Percentiles rank a stretch among this genome's conserved stretches.
phyloP scores from a whole-genome alignment of 2,888 invertebrate genomes.

The Lycophotia porphyrea region DNA sequence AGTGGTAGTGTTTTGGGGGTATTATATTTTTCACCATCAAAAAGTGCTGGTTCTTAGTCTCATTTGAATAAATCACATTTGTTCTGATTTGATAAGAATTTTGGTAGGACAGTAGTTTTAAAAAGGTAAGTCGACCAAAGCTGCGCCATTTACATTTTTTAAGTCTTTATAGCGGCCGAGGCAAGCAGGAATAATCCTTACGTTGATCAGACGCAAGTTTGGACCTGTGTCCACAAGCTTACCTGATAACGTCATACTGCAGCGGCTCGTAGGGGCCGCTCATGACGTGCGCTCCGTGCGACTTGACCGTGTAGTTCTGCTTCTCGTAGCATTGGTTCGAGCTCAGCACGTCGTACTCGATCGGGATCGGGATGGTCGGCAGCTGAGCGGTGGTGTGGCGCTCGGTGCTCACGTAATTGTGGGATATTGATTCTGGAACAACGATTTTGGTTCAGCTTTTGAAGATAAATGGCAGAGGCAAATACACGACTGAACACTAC shows the following conservation, averaged over 20 bases:
- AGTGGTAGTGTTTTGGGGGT: not conserved
- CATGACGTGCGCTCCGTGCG: constrained; percentile 83
- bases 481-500: not conserved
- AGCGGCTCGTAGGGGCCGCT: constrained; percentile 86
- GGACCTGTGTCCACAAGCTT: too few species aligned
- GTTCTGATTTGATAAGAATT: not conserved
- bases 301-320: constrained; percentile 81
- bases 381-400: constrained; percentile 82
- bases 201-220: too few species aligned
- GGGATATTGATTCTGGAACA: constrained; percentile 88
- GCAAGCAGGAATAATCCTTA: too few species aligned
- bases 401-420: constrained; percentile 86
- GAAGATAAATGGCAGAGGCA: not conserved
- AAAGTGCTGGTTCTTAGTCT: not conserved
- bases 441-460: not conserved
- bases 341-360: constrained; percentile 85
- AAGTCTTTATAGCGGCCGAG: too few species aligned
- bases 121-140: too few species aligned
- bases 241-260: constrained; percentile 84
- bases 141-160: too few species aligned
- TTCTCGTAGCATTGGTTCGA: constrained; percentile 86
- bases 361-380: constrained; percentile 85
- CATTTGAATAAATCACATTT: not conserved
- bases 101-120: not conserved
- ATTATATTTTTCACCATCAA: not conserved